Evolutionary conservation across 2,888 invertebrate genomes (phyloP), one percentile per base, ranked within the genome.

Genomic region (Strigamia maritima): DNA sequence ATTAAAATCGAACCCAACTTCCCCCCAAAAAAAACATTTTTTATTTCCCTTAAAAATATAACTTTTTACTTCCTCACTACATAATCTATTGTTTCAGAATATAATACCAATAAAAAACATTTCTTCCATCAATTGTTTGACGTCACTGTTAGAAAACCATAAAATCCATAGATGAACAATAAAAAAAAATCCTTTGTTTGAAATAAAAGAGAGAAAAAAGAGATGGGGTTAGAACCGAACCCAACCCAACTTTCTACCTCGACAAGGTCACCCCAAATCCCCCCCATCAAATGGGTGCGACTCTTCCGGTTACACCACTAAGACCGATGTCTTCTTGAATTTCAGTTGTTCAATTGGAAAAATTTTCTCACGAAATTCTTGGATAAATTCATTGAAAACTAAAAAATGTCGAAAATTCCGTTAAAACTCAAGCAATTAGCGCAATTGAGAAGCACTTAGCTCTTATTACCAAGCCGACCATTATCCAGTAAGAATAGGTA

Each of bases 231-330:
- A 44, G 44, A 16, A 14, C 14, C 16, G n/a, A 44, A 12, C 54
- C 54, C 54, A 44, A 12, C 54, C 54, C 54, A 8, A 54, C 54
- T 54, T 35, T 54, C 54, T 22, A 54, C n/a, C 54, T 19, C 54
- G 19, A 54, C 54, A 54, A 54, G 54, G 54, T 54, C 54, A 54
- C 54, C 54, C 54, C 54, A 54, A 54, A 54, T 19, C n/a, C n/a
- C 54, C 54, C 22, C 54, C 8, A 0, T n/a, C 44, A 44, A 16
- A 54, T 54, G 54, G 54, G 54, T 54, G 54, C 54, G 54, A 8
- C 54, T 19, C 54, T 54, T 54, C 54, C 54, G 54, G 54, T 54
- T 54, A 7, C 54, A 54, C 54, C 44, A 44, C 44, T 44, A 14
- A 35, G 35, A 35, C 35, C 10, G 35, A 16, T 16, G 16, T 4